Evolutionary conservation across 2,797 vertebrate genomes (phyloP), one percentile per base, ranked within the genome.

Genomic region (Yasuhikotakia modesta): DNA sequence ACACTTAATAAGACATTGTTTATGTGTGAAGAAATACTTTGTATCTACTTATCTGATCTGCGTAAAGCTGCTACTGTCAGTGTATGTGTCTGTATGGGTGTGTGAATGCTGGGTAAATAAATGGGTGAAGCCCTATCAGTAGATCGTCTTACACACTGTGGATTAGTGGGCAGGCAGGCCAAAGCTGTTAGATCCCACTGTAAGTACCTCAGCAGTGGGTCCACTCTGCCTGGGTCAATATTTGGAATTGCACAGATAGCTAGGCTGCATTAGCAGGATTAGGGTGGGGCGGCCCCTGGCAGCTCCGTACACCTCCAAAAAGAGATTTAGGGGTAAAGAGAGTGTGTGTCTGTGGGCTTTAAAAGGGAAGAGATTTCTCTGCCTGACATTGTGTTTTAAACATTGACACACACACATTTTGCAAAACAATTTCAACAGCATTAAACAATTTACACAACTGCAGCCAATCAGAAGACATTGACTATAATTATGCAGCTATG

Each of bases 201-300:
- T 86, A 86, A 88, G 85, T 80, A 72, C 84, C 82, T 85, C 79
- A 72, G 76, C 79, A 78, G 65, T 57, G 12, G 79, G 75, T 69
- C 79, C 84, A 86, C 84, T 89, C 87, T 90, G 87, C 85, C 85
- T 92, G 81, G 89, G 92, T 93, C 92, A 93, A 93, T 93, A 93
- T 92, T 93, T 93, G 90, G 85, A 92, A 91, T 91, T 87, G 90
- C 87, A 89, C 88, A 89, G 88, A 91, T 88, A 89, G 87, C 86
- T 87, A 83, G 83, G 77, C 85, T 89, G 91, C 87, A 91, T 91
- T 91, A 91, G 87, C 89, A 88, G 89, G 91, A 91, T 92, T 92
- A 92, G 85, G 81, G 86, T 83, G 79, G 81, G 86, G 85, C 86
- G 61, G 89, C 80, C 90, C 82, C 86, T 83, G 81, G 81, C 79